Evolutionary conservation across 2,888 invertebrate species (phyloP), one percentile per base, ranked within the genome.

Genomic region (Lasioglossum oenotherae): DNA sequence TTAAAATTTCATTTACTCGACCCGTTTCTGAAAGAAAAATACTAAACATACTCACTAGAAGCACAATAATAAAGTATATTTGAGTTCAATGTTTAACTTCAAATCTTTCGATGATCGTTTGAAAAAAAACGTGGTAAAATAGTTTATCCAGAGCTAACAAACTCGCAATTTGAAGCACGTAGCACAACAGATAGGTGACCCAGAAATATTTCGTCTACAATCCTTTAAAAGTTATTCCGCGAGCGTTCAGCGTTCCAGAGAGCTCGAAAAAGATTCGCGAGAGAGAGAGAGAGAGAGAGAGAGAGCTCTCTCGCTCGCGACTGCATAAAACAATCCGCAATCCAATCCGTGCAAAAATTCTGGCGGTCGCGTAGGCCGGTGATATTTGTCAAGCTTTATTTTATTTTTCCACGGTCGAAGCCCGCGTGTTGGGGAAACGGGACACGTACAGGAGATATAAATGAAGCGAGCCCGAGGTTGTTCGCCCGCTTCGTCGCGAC

Each of bases 331-430:
- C 80, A 81, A 75, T 85, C 80, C 77, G 46, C 67, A 12, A 31
- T 64, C 60, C 64, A 67, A 78, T 71, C 46, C 41, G 41, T 41
- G 71, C 46, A 31, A 78, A 53, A 67, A 41, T 23, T 46, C 38
- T 27, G 79, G 53, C 72, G 64, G 71, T 73, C 76, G 75, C 31
- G 75, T 75, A 73, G 53, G 85, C 23, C 31, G 38, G 16, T 76
- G 57, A 53, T 76, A 75, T 80, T 84, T 76, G 85, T 84, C 85
- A 76, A 85, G 75, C 57, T 85, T 80, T 84, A 67, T 84, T 84
- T 79, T 73, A 72, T 84, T 80, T 83, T 67, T 44, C 31, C 67
- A 46, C 31, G 57, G 80, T 72, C 73, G 84, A 80, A 80, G 64
- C 75, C 85, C 44, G 75, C 75, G 67, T 53, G 44, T 31, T 38